Evolutionary conservation across 2,888 invertebrate species (phyloP).

Genomic region (Diarsia brunnea): DNA sequence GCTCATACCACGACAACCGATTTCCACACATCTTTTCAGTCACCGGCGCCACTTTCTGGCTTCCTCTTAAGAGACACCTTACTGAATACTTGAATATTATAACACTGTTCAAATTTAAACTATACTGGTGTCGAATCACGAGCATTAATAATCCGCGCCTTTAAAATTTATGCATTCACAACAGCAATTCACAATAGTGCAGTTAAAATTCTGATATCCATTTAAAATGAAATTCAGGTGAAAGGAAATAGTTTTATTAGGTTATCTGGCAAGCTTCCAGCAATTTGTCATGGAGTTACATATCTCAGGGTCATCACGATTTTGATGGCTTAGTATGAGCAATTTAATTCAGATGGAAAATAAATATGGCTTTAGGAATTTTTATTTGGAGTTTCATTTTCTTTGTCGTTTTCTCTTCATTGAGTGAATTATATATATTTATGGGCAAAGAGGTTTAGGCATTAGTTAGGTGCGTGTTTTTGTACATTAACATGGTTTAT

Average conservation of each 20-base stretch:
- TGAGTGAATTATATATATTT: too few relatives aligned
- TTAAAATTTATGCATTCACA: too few relatives aligned
- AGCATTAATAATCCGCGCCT: too few relatives aligned
- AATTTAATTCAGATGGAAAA: constrained; percentile 22
- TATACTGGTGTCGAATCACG: too few relatives aligned
- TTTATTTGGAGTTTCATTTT: not conserved
- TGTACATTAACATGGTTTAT: too few relatives aligned
- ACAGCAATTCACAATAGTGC: not conserved
- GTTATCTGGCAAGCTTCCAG: constrained; percentile 45
- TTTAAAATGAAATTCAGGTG: constrained; percentile 63
- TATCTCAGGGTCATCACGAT: constrained; percentile 40
- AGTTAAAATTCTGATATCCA: constrained; percentile 17
- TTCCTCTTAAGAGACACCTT: too few relatives aligned
- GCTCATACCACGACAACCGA: too few relatives aligned
- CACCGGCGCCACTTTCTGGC: too few relatives aligned
- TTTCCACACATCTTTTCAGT: too few relatives aligned
- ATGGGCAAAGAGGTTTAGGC: not conserved
- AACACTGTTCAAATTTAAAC: too few relatives aligned
- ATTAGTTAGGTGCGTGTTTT: not conserved
- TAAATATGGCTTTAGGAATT: constrained; percentile 22
- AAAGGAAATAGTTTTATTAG: constrained; percentile 37
- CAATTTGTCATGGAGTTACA: constrained; percentile 31
- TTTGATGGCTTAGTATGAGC: constrained; percentile 21
- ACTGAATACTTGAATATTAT: too few relatives aligned
- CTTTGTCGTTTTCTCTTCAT: not conserved